Evolutionary conservation across 2,888 invertebrate genomes (phyloP).

Genomic region (Tetrapedia diversipes): DNA sequence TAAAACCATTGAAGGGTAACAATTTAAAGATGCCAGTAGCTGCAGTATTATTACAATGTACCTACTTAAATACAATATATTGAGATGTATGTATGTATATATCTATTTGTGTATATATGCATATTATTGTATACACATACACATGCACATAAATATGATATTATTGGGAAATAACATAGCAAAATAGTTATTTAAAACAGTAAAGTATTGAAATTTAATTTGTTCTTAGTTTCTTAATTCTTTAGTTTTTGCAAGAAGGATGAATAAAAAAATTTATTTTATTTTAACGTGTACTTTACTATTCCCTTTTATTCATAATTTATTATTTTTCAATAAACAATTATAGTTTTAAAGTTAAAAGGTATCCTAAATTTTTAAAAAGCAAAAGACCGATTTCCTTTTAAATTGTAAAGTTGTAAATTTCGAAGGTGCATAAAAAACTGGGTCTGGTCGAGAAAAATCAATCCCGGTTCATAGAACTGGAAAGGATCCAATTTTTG

Average conservation of each 20-base stretch:
- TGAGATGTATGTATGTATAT: slow-evolving; percentile 16
- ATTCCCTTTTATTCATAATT: not conserved
- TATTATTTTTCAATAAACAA: no score
- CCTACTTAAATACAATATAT: slow-evolving; percentile 28
- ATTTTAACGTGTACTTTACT: not conserved
- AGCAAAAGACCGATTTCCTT: not conserved
- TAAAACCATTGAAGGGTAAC: slow-evolving; percentile 38
- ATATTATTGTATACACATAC: slow-evolving; percentile 12
- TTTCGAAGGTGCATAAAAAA: no score
- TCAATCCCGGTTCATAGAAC: no score
- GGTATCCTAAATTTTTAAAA: no score
- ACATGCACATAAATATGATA: slow-evolving; percentile 28
- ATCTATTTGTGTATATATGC: slow-evolving; percentile 16
- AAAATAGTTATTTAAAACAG: slow-evolving; percentile 23
- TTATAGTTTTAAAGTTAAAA: no score
- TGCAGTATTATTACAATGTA: slow-evolving; percentile 58
- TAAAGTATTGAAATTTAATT: slow-evolving; percentile 51
- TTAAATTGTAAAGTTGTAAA: no score
- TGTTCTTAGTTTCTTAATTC: slow-evolving; percentile 6
- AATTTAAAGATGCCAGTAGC: slow-evolving; percentile 58
- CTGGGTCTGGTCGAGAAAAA: no score
- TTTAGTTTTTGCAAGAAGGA: slow-evolving; percentile 13
- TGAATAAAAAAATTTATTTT: slow-evolving; percentile 43
- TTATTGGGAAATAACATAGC: slow-evolving; percentile 17
- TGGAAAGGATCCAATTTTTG: no score